These are phyloP conservation scores for Bombus turneri DNA, from an alignment of 1,140 invertebrate genomes.

Conservation along the genomic window DNA sequence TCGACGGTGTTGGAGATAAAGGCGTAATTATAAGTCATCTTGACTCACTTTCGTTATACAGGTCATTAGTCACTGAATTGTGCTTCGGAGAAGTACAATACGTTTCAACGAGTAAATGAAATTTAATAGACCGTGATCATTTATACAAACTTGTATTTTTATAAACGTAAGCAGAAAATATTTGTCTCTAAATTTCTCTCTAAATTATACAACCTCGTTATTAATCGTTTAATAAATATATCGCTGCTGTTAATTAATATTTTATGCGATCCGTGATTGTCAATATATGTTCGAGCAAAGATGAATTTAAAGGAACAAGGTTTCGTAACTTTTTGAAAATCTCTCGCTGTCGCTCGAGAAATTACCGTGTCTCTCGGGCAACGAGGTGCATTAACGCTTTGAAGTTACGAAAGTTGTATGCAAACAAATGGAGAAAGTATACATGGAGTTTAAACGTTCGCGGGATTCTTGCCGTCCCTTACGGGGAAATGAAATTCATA, in stretches of 20 bases:
- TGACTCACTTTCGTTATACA: background rate
- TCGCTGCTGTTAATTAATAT: background rate
- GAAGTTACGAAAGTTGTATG: slow-evolving; percentile 4
- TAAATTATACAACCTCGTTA: too few species aligned
- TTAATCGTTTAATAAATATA: too few species aligned
- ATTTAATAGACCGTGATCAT: background rate
- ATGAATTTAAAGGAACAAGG: background rate
- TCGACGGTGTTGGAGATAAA: background rate
- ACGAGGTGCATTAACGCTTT: background rate
- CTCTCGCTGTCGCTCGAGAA: background rate
- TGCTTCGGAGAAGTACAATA: background rate
- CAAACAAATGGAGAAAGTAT: slow-evolving; percentile 31
- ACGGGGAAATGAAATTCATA: slow-evolving; percentile 23
- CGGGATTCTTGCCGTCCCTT: background rate
- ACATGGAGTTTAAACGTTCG: background rate
- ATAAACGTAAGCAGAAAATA: too few species aligned
- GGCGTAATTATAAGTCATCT: background rate
- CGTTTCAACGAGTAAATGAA: background rate
- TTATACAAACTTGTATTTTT: too few species aligned
- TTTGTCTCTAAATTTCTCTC: too few species aligned
- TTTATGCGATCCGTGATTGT: background rate
- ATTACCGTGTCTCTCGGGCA: slow-evolving; percentile 6
- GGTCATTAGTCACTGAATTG: background rate
- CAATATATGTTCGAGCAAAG: too few species aligned
- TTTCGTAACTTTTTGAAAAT: background rate